phyloP scores from a whole-genome alignment of 2,888 invertebrate species.

The Ophion ventricosus region DNA sequence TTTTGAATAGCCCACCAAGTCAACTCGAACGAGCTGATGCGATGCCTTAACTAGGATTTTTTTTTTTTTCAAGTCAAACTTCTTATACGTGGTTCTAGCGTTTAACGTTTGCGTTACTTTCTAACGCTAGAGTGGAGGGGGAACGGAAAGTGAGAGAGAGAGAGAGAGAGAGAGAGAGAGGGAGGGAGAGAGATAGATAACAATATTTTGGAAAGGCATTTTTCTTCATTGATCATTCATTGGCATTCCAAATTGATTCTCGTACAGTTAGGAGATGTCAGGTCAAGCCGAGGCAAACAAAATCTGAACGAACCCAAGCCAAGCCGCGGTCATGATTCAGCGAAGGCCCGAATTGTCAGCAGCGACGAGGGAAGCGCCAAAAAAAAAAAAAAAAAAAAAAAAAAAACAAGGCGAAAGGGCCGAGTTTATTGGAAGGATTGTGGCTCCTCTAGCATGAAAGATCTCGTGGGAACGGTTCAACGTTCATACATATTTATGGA shows the following conservation, averaged over 20 bases:
- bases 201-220: not conserved
- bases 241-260: not conserved
- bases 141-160: too few relatives aligned
- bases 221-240: not conserved
- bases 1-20: constrained; percentile 58
- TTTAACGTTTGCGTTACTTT: too few relatives aligned
- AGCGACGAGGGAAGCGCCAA: constrained; percentile 2
- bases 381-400: too few relatives aligned
- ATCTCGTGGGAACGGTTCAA: constrained; percentile 69
- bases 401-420: constrained; percentile 25
- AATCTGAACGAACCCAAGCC: too few relatives aligned
- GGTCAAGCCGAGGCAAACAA: constrained; percentile 14
- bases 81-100: too few relatives aligned
- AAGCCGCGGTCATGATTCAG: not conserved
- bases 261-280: not conserved
- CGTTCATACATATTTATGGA: constrained; percentile 78
- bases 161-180: too few relatives aligned
- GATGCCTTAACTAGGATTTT: constrained; percentile 48
- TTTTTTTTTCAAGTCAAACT: too few relatives aligned
- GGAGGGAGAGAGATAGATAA: too few relatives aligned
- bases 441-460: constrained; percentile 60
- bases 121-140: too few relatives aligned
- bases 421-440: constrained; percentile 29
- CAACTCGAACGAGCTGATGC: constrained; percentile 48
- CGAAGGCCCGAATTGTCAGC: constrained; percentile 18